Conservation (phyloP, 2,113 vertebrate species). For the Tachysurus vachellii region DNA sequence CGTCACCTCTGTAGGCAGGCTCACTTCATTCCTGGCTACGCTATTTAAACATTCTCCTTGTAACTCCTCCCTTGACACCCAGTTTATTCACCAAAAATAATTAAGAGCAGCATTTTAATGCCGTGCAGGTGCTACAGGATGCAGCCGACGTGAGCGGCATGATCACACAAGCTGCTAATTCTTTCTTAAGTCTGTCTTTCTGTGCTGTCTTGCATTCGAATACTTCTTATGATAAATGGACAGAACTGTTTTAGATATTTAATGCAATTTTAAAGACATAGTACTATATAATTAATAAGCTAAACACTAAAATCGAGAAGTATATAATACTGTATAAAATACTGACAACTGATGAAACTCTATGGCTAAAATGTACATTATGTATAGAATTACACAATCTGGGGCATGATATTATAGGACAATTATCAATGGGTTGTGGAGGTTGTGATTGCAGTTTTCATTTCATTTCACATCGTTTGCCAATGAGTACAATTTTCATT, state of each 20-base stretch:
- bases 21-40: conserved; percentile 33
- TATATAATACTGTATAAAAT: too few relatives aligned
- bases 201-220: conserved; percentile 42
- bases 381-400: neutral
- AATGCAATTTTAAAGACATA: neutral
- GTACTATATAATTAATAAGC: neutral
- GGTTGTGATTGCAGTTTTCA: too few relatives aligned
- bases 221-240: conserved; percentile 20
- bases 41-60: conserved; percentile 47
- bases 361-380: neutral
- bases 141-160: conserved; percentile 45
- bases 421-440: neutral
- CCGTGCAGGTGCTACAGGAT: conserved; percentile 40
- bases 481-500: neutral
- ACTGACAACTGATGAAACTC: neutral
- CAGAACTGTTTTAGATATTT: conserved; percentile 21
- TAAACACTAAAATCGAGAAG: neutral
- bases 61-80: conserved; percentile 47
- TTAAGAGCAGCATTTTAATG: conserved; percentile 47
- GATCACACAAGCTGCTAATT: conserved; percentile 30
- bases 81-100: conserved; percentile 57
- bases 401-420: neutral
- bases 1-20: conserved; percentile 14
- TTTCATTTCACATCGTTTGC: neutral
- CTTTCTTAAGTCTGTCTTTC: neutral